Conservation (phyloP, 2,888 invertebrate genomes). For the Herminia tarsipennalis region DNA sequence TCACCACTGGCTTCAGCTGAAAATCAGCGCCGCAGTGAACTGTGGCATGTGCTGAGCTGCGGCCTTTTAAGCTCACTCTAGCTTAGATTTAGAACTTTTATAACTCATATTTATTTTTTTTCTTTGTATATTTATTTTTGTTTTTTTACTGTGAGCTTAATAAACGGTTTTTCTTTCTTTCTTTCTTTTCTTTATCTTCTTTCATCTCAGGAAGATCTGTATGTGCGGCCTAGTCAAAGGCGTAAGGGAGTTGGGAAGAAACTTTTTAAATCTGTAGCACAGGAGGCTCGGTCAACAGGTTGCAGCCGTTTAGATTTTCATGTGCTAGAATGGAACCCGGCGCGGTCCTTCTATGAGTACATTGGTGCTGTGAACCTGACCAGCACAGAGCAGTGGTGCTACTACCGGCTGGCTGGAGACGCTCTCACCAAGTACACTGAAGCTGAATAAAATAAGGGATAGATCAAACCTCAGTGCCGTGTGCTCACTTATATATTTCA, state of each 20-base stretch:
- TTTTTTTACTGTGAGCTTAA: too few species aligned
- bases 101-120: too few species aligned
- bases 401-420: slow-evolving; percentile 82
- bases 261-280: slow-evolving; percentile 88
- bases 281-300: slow-evolving; percentile 75
- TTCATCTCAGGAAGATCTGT: slow-evolving; percentile 96
- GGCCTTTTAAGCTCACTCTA: too few species aligned
- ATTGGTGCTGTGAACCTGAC: slow-evolving; percentile 89
- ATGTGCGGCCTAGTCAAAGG: slow-evolving; percentile 88
- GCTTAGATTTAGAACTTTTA: too few species aligned
- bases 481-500: slow-evolving; percentile 40
- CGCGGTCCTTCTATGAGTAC: slow-evolving; percentile 90
- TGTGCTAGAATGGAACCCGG: slow-evolving; percentile 94
- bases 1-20: too few species aligned
- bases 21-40: too few species aligned
- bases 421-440: slow-evolving; percentile 41
- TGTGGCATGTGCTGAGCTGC: too few species aligned
- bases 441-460: background rate
- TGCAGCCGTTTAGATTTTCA: slow-evolving; percentile 91
- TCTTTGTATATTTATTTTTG: too few species aligned
- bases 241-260: slow-evolving; percentile 87
- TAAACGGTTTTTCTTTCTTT: too few species aligned
- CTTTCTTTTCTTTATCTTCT: too few species aligned
- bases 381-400: slow-evolving; percentile 88
- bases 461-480: slow-evolving; percentile 20